Evolutionary conservation across 2,888 invertebrate species (phyloP).

Genomic region (Brachypalpus laphriformis): DNA sequence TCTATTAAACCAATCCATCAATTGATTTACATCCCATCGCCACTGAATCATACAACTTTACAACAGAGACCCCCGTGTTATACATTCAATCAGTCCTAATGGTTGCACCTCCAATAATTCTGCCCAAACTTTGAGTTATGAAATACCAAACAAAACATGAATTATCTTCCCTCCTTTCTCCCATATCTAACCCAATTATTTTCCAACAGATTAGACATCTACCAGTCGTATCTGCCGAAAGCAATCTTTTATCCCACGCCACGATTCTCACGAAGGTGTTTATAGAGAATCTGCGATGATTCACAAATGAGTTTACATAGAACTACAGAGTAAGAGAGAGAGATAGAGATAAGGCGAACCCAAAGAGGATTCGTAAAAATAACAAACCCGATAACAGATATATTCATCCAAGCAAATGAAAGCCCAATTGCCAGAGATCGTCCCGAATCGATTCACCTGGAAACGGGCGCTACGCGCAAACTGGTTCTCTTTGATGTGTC

Average conservation of each 20-base stretch:
- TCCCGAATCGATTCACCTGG: background rate
- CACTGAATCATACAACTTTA: background rate
- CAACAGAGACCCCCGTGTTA: background rate
- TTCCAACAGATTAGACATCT: background rate
- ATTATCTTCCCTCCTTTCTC: background rate
- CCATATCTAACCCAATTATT: slow-evolving; percentile 2
- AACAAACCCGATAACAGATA: slow-evolving; percentile 12
- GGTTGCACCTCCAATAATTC: slow-evolving; percentile 15
- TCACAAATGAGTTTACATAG: slow-evolving; percentile 11
- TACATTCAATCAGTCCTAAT: slow-evolving; percentile 7
- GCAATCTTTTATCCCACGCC: slow-evolving; percentile 8
- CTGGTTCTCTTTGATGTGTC: slow-evolving; percentile 21
- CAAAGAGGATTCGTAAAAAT: background rate
- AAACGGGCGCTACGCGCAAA: background rate
- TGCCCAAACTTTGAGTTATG: slow-evolving; percentile 22
- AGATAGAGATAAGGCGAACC: too few relatives aligned
- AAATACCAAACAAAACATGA: slow-evolving; percentile 21
- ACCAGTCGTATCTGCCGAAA: background rate
- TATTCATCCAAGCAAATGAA: slow-evolving; percentile 5
- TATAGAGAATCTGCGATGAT: slow-evolving; percentile 30
- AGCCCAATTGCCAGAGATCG: slow-evolving; percentile 27
- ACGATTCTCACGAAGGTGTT: slow-evolving; percentile 17
- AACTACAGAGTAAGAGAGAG: background rate
- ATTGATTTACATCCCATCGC: background rate
- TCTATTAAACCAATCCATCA: background rate